phyloP scores from a whole-genome alignment of 2,888 invertebrate species.

The Hydrotaea cyrtoneurina region DNA sequence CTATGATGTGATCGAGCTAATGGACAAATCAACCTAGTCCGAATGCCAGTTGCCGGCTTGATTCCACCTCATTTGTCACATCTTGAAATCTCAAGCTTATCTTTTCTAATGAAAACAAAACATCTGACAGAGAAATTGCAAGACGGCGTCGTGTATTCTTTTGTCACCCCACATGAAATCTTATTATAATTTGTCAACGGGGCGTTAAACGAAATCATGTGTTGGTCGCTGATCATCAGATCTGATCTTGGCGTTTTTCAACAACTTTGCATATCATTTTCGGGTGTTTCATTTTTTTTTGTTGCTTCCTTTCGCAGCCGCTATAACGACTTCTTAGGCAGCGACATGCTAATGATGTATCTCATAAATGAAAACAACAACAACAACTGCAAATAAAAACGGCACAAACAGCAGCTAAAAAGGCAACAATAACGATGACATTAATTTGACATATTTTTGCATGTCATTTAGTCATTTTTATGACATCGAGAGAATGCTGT shows the following conservation, averaged over 20 bases:
- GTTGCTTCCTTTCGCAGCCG: background rate
- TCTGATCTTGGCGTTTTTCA: conserved; percentile 25
- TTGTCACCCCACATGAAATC: conserved; percentile 7
- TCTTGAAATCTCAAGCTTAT: background rate
- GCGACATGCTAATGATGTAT: conserved; percentile 70
- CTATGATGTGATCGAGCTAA: too few species aligned
- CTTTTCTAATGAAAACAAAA: conserved; percentile 4
- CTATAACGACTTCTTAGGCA: conserved; percentile 19
- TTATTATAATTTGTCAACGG: conserved; percentile 63
- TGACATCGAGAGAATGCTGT: conserved; percentile 65
- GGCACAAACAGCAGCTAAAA: conserved; percentile 23
- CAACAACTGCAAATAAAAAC: conserved; percentile 9
- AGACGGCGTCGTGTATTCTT: background rate
- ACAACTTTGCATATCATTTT: conserved; percentile 46
- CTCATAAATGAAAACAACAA: conserved; percentile 37
- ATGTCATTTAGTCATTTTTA: conserved; percentile 74
- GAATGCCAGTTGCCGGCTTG: background rate
- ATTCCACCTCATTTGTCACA: background rate
- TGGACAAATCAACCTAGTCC: too few species aligned
- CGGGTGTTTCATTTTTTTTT: conserved; percentile 23
- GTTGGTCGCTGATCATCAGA: conserved; percentile 23
- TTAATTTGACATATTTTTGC: conserved; percentile 78
- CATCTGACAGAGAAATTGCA: background rate
- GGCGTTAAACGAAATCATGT: conserved; percentile 62
- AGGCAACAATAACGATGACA: conserved; percentile 63